phyloP scores from a whole-genome alignment of 2,797 vertebrate genomes.

The Eutrigla gurnardus region DNA sequence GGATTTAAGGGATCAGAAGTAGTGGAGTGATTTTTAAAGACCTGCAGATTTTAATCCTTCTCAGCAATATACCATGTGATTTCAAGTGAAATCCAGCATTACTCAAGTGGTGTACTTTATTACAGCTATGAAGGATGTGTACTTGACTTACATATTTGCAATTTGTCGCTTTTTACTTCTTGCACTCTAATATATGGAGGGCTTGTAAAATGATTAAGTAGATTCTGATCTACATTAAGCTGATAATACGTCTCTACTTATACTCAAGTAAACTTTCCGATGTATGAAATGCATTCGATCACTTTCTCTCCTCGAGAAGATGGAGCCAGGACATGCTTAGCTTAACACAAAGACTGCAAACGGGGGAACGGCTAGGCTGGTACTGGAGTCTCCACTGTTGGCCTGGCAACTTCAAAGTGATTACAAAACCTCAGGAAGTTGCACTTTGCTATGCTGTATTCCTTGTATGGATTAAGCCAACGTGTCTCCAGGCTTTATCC shows the following conservation, averaged over 20 bases:
- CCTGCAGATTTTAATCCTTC: not conserved
- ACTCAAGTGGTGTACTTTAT: not conserved
- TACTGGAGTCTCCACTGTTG: not conserved
- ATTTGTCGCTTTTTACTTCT: not conserved
- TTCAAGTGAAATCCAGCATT: not conserved
- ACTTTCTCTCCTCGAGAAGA: too few species aligned
- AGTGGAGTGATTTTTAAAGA: accelerated
- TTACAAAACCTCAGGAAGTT: too few species aligned
- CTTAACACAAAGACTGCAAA: not conserved
- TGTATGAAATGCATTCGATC: too few species aligned
- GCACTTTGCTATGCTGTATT: too few species aligned
- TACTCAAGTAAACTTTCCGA: too few species aligned
- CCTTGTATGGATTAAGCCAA: too few species aligned
- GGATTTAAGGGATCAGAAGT: not conserved
- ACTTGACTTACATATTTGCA: not conserved
- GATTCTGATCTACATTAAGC: too few species aligned
- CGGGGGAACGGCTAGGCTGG: too few species aligned
- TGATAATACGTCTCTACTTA: too few species aligned
- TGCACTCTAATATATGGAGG: not conserved
- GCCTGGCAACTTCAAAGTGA: too few species aligned
- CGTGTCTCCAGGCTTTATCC: not conserved
- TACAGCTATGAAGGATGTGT: not conserved
- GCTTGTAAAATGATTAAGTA: too few species aligned
- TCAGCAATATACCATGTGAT: not conserved
- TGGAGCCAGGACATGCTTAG: not conserved